These are phyloP conservation scores for Montipora efflorescens DNA, from an alignment of 64 coral and sea anemone species.

Conservation along the genomic window DNA sequence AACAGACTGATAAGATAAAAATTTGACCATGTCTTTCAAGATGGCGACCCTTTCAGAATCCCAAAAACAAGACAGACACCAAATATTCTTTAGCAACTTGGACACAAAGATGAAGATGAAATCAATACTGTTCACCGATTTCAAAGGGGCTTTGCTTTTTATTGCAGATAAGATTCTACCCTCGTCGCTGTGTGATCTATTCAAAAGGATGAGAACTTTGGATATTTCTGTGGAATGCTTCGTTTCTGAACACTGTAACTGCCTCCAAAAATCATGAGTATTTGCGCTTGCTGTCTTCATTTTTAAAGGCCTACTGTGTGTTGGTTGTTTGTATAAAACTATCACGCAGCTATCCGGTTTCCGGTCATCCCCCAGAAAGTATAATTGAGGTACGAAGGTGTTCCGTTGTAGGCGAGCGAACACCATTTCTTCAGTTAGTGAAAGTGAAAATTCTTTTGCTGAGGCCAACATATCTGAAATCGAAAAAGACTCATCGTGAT, in stretches of 20 bases:
- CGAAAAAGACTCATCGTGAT: neutral
- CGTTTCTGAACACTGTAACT: neutral
- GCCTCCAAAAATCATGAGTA: neutral
- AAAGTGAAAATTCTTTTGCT: neutral
- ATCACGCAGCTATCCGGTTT: constrained; percentile 3
- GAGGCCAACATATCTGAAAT: neutral
- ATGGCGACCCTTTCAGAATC: neutral
- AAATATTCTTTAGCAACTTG: neutral
- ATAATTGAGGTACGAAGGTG: neutral
- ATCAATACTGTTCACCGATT: neutral
- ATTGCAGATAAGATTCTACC: neutral
- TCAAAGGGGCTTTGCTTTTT: neutral
- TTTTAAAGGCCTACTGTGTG: neutral
- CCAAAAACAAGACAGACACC: neutral
- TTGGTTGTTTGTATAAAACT: constrained; percentile 32
- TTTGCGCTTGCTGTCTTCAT: neutral
- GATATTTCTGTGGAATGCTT: neutral
- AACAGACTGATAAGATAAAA: constrained; percentile 4
- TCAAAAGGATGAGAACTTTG: neutral
- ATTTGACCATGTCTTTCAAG: neutral
- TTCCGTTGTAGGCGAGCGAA: neutral
- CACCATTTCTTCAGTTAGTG: neutral
- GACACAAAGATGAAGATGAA: neutral
- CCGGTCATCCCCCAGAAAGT: neutral
- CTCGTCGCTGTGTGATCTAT: neutral